A percentile compares a stretch with the other conserved stretches of the same genome.
Evolutionary conservation across 2,797 vertebrate genomes (phyloP).

Genomic region (Zenarchopterus dispar): DNA sequence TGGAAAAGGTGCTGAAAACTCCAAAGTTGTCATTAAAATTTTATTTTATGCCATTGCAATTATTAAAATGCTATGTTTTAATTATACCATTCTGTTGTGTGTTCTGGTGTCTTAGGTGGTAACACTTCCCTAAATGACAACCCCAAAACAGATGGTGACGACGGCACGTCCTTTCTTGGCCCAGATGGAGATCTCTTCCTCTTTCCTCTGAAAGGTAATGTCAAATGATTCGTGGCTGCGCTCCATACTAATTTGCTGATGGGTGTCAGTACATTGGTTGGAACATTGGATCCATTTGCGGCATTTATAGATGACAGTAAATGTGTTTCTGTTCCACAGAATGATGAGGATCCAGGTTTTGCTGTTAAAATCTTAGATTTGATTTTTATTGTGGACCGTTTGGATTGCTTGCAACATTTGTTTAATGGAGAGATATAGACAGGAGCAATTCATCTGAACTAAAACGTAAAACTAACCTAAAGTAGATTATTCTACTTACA

Average conservation of each 20-base stretch:
- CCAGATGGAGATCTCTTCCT: constrained; percentile 89
- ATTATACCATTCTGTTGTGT: not conserved
- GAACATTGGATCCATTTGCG: not conserved
- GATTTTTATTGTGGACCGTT: constrained; percentile 9
- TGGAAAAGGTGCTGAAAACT: too few relatives aligned
- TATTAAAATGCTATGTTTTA: too few relatives aligned
- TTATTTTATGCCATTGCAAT: too few relatives aligned
- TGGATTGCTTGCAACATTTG: constrained; percentile 1
- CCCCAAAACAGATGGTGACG: constrained; percentile 91
- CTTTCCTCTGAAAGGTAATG: constrained; percentile 92
- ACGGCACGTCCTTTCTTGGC: constrained; percentile 94
- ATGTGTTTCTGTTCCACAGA: constrained; percentile 11
- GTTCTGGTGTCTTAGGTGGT: constrained; percentile 82
- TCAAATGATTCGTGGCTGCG: not conserved
- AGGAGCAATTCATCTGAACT: constrained; percentile 12
- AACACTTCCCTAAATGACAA: constrained; percentile 88
- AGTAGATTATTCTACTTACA: constrained; percentile 17
- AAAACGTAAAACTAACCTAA: not conserved
- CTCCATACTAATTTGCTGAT: not conserved
- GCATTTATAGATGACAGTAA: constrained; percentile 14
- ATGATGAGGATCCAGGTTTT: constrained; percentile 14
- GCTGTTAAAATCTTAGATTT: constrained; percentile 33
- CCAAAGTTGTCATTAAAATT: too few relatives aligned
- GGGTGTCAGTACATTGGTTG: constrained; percentile 2
- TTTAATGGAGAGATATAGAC: not conserved